Base-by-base conservation (phyloP, 2,888 invertebrate genomes). In the Drosophila tripunctata region DNA sequence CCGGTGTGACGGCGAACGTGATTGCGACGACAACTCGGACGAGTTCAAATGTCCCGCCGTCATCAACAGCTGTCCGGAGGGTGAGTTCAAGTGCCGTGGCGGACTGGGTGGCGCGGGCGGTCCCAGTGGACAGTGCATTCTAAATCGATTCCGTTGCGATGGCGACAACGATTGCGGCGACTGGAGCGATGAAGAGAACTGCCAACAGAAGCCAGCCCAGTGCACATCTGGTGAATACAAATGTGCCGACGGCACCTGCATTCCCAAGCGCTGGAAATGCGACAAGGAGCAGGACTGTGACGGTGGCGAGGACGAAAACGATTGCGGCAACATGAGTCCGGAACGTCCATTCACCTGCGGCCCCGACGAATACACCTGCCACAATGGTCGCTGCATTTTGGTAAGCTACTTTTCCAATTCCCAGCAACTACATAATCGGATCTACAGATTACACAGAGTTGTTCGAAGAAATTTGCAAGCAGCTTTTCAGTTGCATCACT, bases 101-200 rank as follows among this genome's bases (percentile, higher is more conserved):
- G 93, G 93, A 22, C 93, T 89, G 2, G 90, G 90, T 1, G 91
- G 91, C 0, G 89, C 90, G 12, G 91, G 90, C 0, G 91, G 91
- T 0, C 91, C 91, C 7, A 90, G 91, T 33, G 91, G 91, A 0
- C 87, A 94, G 56, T 97, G 97, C 89, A 94, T 97, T 41, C 93
- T 94, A 33, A 93, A 93, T 77, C 94, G 95, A 62, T 96, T 95
- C 88, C 94, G 94, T 67, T 97, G 97, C 88, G 97, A 97, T 77
- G 95, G 96, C 0, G 96, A 96, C 86, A 95, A 96, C 85, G 96
- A 97, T 88, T 97, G 97, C 83, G 96, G 95, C 0, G 97, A 97
- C 88, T 96, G 96, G 94, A 96, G 96, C 52, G 97, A 97, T 84
- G 97, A 97, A 88, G 95, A 95, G 82, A 94, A 95, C 67, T 97